phyloP scores from a whole-genome alignment of 2,888 invertebrate species.

The Dryococelus australis region DNA sequence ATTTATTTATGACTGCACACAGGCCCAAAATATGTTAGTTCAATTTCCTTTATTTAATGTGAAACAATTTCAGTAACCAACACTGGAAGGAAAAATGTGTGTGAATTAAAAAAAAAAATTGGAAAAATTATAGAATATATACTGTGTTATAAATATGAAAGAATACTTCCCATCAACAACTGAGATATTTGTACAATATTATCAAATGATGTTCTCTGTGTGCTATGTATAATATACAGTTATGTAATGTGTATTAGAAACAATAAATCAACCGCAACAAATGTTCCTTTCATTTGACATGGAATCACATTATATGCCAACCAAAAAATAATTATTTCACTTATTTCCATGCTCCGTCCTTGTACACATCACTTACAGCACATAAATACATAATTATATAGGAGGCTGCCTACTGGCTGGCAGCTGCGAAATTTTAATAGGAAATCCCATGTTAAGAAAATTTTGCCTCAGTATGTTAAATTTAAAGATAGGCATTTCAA shows the following conservation, averaged over 20 bases:
- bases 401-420: too few relatives aligned
- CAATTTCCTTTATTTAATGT: neutral
- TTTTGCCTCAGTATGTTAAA: too few relatives aligned
- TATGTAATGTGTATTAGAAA: conserved; percentile 30
- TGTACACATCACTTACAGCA: too few relatives aligned
- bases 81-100: neutral
- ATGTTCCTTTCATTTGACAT: too few relatives aligned
- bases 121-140: neutral
- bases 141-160: conserved; percentile 19
- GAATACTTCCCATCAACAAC: neutral
- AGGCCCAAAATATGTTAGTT: neutral
- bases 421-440: too few relatives aligned
- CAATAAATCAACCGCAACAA: neutral
- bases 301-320: too few relatives aligned
- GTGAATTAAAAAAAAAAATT: neutral
- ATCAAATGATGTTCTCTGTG: conserved; percentile 32
- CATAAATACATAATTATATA: too few relatives aligned
- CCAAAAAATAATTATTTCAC: too few relatives aligned
- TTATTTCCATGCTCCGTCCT: too few relatives aligned
- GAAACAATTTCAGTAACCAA: neutral
- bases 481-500: too few relatives aligned
- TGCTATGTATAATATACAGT: conserved; percentile 32
- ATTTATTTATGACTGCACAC: neutral
- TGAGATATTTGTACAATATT: conserved; percentile 34
- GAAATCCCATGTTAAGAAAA: too few relatives aligned